Evolutionary conservation across 2,888 invertebrate genomes (phyloP).

Genomic region (Allacma fusca): DNA sequence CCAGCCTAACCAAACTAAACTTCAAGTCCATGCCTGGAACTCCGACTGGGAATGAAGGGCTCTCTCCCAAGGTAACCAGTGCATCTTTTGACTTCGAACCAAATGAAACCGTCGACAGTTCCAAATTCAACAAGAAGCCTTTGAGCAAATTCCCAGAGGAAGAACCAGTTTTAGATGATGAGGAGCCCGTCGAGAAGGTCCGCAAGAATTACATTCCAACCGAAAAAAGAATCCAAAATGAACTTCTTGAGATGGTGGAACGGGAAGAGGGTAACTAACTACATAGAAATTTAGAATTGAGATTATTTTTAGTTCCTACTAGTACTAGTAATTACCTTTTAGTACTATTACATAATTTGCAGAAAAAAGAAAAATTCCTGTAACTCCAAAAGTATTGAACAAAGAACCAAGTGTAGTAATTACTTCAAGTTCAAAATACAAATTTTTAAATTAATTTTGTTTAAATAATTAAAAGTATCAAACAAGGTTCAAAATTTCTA

Average conservation of each 20-base stretch:
- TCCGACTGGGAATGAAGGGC: background rate
- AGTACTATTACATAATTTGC: too few relatives aligned
- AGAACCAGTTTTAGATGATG: background rate
- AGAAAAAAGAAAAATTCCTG: too few relatives aligned
- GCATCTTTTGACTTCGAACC: slow-evolving; percentile 28
- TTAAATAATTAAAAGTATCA: too few relatives aligned
- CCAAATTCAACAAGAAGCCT: background rate
- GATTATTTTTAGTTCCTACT: too few relatives aligned
- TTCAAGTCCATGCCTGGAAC: slow-evolving; percentile 39
- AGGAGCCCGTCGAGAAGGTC: slow-evolving; percentile 37
- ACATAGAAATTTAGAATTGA: background rate
- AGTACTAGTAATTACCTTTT: too few relatives aligned
- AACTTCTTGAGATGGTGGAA: slow-evolving; percentile 46
- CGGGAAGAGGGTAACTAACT: slow-evolving; percentile 42
- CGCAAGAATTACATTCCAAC: slow-evolving; percentile 44
- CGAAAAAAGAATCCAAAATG: slow-evolving; percentile 44
- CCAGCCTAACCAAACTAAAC: slow-evolving; percentile 43
- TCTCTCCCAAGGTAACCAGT: background rate
- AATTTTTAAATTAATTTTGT: too few relatives aligned
- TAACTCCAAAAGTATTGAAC: too few relatives aligned
- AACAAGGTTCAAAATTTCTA: too few relatives aligned
- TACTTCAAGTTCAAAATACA: too few relatives aligned
- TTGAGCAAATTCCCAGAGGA: background rate
- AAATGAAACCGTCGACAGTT: background rate
- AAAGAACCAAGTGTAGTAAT: too few relatives aligned